Evolutionary conservation across 2,797 vertebrate genomes (phyloP).

Genomic region (Neomorphus geoffroyi): DNA sequence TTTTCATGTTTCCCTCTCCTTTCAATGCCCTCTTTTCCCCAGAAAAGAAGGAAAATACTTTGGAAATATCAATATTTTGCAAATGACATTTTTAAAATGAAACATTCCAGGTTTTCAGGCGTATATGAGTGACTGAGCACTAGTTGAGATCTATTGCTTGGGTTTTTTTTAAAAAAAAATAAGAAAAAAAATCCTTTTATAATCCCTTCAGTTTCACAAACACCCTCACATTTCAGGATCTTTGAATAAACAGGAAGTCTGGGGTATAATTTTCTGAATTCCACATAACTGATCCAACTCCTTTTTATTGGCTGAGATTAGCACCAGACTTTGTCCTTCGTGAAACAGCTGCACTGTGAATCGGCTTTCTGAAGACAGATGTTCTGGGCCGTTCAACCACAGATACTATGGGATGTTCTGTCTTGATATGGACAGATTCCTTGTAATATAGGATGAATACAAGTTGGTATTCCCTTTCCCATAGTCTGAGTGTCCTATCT

Average conservation of each 20-base stretch:
- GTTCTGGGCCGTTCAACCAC: background rate
- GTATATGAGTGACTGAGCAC: background rate
- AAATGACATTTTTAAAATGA: background rate
- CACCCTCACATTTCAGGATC: background rate
- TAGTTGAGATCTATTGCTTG: background rate
- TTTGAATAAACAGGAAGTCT: background rate
- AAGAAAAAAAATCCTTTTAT: background rate
- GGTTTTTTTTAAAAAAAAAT: too few relatives aligned
- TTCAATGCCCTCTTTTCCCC: background rate
- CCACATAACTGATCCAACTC: background rate
- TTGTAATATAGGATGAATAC: background rate
- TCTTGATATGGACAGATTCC: background rate
- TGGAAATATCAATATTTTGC: background rate
- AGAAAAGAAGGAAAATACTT: background rate
- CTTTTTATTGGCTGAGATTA: background rate
- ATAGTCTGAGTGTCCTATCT: background rate
- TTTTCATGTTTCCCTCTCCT: background rate
- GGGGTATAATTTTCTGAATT: background rate
- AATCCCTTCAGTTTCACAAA: background rate
- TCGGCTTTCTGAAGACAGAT: background rate
- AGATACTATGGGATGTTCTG: background rate
- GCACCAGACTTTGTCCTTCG: background rate
- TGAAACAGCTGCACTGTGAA: constrained; percentile 6
- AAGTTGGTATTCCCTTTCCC: background rate
- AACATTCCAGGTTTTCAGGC: background rate